A percentile compares a stretch with the other conserved stretches of the same genome.
phyloP scores from a whole-genome alignment of 2,113 vertebrate genomes.

The Saccopteryx bilineata region DNA sequence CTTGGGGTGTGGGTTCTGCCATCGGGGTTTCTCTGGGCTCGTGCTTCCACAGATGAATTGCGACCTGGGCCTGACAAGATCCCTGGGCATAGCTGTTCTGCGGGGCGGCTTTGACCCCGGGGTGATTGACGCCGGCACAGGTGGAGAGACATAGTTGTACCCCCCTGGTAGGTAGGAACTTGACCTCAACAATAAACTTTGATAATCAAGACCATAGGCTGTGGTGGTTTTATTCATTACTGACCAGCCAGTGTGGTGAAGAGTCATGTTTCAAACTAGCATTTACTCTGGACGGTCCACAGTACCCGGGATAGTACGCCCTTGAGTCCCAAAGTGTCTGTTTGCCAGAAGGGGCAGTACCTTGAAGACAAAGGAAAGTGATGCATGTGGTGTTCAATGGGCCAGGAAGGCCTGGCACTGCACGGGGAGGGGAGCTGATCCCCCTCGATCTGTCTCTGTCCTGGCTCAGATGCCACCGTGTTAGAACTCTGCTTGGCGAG shows the following conservation, averaged over 20 bases:
- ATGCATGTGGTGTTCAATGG: background rate
- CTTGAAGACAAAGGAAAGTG: background rate
- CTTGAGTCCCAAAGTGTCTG: background rate
- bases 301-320: background rate
- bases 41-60: conserved; percentile 32
- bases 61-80: conserved; percentile 54
- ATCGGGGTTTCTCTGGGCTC: conserved; percentile 59
- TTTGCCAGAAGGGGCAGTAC: background rate
- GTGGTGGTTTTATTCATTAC: conserved; percentile 39
- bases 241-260: background rate
- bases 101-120: conserved; percentile 37
- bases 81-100: conserved; percentile 50
- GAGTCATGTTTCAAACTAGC: background rate
- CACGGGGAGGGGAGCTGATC: no score
- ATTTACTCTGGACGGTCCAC: background rate
- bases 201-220: conserved; percentile 69
- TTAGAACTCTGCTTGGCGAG: background rate
- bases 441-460: no score
- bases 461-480: no score
- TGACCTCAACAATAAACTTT: conserved; percentile 80
- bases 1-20: conserved; percentile 55
- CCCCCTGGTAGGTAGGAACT: conserved; percentile 66
- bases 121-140: conserved; percentile 64
- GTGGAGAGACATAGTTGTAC: conserved; percentile 51
- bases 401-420: background rate